Conservation (phyloP, 2,888 invertebrate genomes). For the Amphipyra berbera region DNA sequence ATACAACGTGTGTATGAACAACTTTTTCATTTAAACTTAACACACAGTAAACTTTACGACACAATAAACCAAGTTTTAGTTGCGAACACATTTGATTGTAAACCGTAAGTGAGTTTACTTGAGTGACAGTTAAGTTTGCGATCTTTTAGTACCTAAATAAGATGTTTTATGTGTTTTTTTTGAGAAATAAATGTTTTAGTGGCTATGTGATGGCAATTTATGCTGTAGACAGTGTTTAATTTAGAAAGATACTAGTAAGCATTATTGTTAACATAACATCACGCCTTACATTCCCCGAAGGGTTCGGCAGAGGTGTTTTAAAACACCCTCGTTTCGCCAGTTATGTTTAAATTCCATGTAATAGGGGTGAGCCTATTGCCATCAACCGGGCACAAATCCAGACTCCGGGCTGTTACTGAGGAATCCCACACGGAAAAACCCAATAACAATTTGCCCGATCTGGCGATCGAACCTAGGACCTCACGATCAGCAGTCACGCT, state of each 20-base stretch:
- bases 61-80: conserved; percentile 70
- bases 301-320: no score
- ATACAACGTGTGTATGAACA: conserved; percentile 15
- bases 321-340: no score
- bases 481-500: no score
- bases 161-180: conserved; percentile 24
- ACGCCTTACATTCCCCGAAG: no score
- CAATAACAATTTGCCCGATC: no score
- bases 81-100: conserved; percentile 59
- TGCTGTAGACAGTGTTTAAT: not conserved
- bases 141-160: conserved; percentile 32
- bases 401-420: no score
- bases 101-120: conserved; percentile 57
- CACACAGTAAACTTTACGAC: conserved; percentile 69
- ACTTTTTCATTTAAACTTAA: conserved; percentile 68
- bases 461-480: no score
- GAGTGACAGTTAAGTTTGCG: conserved; percentile 58
- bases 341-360: no score
- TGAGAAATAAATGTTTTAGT: conserved; percentile 9
- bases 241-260: not conserved
- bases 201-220: not conserved
- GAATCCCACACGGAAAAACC: no score
- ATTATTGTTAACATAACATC: no score
- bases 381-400: no score
- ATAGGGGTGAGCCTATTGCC: no score